phyloP scores from a whole-genome alignment of 2,888 invertebrate species.

The Carpatolechia fugitivella region DNA sequence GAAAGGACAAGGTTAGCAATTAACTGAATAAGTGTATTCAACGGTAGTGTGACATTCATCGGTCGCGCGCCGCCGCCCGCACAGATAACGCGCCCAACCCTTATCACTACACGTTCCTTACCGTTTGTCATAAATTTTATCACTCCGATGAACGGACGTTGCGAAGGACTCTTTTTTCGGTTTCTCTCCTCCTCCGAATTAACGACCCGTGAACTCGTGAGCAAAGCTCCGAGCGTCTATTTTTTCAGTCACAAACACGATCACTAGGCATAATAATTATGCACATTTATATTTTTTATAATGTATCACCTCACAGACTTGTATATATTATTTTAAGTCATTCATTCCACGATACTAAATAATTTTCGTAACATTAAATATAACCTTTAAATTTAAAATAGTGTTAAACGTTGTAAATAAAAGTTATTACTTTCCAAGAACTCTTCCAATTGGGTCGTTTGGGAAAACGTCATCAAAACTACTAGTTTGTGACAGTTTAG shows the following conservation, averaged over 20 bases:
- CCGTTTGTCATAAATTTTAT: conserved; percentile 77
- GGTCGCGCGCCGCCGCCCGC: conserved; percentile 30
- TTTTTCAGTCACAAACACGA: conserved; percentile 67
- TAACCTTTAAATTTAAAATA: background rate
- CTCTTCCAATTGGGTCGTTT: conserved; percentile 27
- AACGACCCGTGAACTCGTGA: conserved; percentile 73
- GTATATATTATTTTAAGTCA: conserved; percentile 8
- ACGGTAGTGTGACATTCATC: conserved; percentile 39
- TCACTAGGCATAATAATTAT: conserved; percentile 47
- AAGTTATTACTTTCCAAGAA: conserved; percentile 44
- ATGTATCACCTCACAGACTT: conserved; percentile 44
- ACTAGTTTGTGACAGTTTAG: conserved; percentile 42
- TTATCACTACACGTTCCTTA: conserved; percentile 72
- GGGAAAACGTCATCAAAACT: conserved; percentile 24
- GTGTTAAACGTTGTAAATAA: conserved; percentile 23
- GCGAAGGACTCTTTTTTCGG: conserved; percentile 58
- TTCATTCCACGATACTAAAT: background rate
- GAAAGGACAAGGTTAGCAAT: conserved; percentile 39
- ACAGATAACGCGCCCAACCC: conserved; percentile 63
- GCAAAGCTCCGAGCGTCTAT: conserved; percentile 53
- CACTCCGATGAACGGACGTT: conserved; percentile 69
- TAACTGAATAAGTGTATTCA: conserved; percentile 35
- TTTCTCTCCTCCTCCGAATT: conserved; percentile 58
- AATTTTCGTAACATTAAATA: background rate
- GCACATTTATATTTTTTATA: conserved; percentile 32